Conservation (phyloP, 2,888 invertebrate genomes). For the Ischnura elegans region DNA sequence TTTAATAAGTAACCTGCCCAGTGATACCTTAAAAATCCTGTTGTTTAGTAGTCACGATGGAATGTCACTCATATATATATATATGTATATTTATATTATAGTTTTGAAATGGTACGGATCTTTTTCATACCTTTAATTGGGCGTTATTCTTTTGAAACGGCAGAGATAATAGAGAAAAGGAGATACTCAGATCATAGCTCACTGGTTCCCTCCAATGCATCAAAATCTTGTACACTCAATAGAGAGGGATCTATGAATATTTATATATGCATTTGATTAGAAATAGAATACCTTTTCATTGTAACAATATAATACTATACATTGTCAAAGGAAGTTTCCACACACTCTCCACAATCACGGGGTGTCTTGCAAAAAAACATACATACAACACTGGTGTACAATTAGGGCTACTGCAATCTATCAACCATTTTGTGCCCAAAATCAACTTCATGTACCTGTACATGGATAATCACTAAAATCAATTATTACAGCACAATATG, state of each 20-base stretch:
- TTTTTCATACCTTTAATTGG: constrained; percentile 40
- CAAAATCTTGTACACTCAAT: constrained; percentile 51
- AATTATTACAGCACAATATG: constrained; percentile 4
- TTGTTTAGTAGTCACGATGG: constrained; percentile 39
- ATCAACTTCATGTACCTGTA: neutral
- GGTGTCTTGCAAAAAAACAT: constrained; percentile 23
- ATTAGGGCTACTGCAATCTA: constrained; percentile 8
- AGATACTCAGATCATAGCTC: constrained; percentile 1
- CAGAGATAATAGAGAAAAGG: constrained; percentile 44
- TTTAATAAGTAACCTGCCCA: constrained; percentile 43
- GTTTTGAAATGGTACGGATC: constrained; percentile 24
- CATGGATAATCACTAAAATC: neutral
- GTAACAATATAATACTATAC: constrained; percentile 58
- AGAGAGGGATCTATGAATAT: constrained; percentile 19
- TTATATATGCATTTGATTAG: constrained; percentile 34
- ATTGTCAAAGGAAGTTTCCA: constrained; percentile 46
- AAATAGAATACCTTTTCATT: constrained; percentile 43
- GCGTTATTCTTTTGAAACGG: constrained; percentile 56
- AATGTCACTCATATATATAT: constrained; percentile 52
- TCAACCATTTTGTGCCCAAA: constrained; percentile 26
- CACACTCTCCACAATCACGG: constrained; percentile 37
- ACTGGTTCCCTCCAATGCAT: constrained; percentile 22
- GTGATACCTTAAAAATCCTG: neutral
- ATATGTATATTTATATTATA: too few species aligned
- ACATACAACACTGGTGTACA: neutral